phyloP scores from a whole-genome alignment of 2,113 vertebrate genomes.

The Periophthalmodon schlosseri region DNA sequence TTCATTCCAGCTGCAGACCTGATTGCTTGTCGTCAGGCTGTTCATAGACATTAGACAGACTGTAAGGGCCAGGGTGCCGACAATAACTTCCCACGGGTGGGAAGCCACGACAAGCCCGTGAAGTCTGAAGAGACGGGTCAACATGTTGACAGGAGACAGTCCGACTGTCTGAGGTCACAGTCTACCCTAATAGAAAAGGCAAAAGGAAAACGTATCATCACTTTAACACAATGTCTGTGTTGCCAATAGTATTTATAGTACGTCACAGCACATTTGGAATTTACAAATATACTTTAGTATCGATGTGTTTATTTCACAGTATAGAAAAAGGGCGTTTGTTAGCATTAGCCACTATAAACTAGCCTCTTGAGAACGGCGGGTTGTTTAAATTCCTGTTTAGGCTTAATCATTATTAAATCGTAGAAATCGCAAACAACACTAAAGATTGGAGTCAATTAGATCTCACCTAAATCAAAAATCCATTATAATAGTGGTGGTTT shows the following conservation, averaged over 20 bases:
- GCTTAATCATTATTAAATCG: too few relatives aligned
- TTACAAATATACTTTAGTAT: not conserved
- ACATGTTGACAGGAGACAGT: slow-evolving; percentile 72
- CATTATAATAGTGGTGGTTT: not conserved
- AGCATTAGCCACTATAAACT: slow-evolving; percentile 32
- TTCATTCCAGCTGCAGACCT: slow-evolving; percentile 91
- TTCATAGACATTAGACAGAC: slow-evolving; percentile 96
- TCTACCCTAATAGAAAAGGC: not conserved
- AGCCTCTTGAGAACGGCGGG: not conserved
- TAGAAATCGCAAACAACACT: not conserved
- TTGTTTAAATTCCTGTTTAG: not conserved
- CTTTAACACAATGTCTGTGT: not conserved
- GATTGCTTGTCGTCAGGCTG: slow-evolving; percentile 84
- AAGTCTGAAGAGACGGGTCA: slow-evolving; percentile 86
- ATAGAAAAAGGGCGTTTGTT: slow-evolving; percentile 1
- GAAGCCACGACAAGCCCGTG: slow-evolving; percentile 93
- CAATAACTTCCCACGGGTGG: slow-evolving; percentile 94
- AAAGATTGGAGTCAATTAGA: not conserved
- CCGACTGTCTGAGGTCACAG: slow-evolving; percentile 6
- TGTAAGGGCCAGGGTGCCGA: slow-evolving; percentile 89
- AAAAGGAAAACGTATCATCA: not conserved
- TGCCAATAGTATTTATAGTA: not conserved
- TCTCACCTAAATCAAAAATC: slow-evolving; percentile 1
- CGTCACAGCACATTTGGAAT: not conserved
- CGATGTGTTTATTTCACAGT: not conserved